Base-by-base conservation (phyloP, 1,140 invertebrate genomes). In the Fopius arisanus region DNA sequence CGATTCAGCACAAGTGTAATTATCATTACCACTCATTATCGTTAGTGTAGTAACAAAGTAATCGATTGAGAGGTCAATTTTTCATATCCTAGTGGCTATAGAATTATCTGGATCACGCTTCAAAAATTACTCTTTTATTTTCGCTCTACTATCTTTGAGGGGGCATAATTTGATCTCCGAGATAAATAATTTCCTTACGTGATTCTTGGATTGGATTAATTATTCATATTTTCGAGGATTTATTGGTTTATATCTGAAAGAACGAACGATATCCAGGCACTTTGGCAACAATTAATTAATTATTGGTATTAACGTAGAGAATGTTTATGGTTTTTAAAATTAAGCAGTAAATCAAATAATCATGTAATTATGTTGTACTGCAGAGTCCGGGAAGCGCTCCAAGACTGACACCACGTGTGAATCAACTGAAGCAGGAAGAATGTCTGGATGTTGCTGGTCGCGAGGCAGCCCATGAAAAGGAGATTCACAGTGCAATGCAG, bases 391-490 rank as follows among this genome's bases (percentile, higher is more conserved):
- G 86, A 67, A 89, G 88, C 81, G 88, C 89, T 78, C 90, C 94
- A 48, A 92, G 94, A 78, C 84, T 95, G 59, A 93, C 94, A 67
- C 94, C 94, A 54, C 86, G 96, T 77, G 93, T 97, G 2, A 95
- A 92, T 83, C 95, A 96, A 88, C 87, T 97, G 43, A 90, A 95
- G 67, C 92, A 95, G 77, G 96, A 97, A 88, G 96, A 97, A 88
- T 95, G 94, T 81, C 92, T 94, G 26, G 95, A 96, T 83, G 90
- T 94, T 2, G 91, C 90, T 78, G 93, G 94, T 79, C 89, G 95
- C 65, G 96, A 97, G 88, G 92, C 94, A 48, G 95, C 94, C n/a
- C 95, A 96, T 86, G 96, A 97, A 89, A 91, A 93, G 59, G 95
- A 96, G 88, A 90, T 96, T 67, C 94, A 96, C 82, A 93, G 92